Percentiles rank a stretch among this genome's conserved stretches.
Evolutionary conservation across 2,797 vertebrate genomes (phyloP).

Genomic region (Anguilla megastoma): DNA sequence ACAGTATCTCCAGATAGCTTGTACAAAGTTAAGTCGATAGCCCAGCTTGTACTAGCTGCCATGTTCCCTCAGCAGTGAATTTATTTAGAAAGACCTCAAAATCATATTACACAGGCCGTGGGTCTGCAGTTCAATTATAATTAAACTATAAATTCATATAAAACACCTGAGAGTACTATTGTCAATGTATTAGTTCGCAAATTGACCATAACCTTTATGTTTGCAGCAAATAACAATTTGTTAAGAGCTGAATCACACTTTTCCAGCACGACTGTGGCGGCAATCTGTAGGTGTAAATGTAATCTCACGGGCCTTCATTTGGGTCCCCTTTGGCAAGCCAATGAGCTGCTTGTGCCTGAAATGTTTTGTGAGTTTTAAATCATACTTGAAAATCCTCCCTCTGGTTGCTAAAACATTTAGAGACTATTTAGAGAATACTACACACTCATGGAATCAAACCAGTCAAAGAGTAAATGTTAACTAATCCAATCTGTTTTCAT

Average conservation of each 20-base stretch:
- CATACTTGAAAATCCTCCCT: background rate
- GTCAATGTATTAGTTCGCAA: background rate
- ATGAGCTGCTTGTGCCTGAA: background rate
- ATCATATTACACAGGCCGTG: background rate
- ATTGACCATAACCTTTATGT: background rate
- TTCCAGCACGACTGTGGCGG: background rate
- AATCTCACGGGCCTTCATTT: background rate
- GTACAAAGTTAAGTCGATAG: background rate
- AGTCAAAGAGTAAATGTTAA: background rate
- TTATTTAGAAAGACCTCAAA: background rate
- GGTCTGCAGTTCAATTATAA: background rate
- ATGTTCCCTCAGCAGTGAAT: background rate
- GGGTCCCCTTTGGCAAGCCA: background rate
- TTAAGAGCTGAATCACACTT: background rate
- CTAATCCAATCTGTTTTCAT: background rate
- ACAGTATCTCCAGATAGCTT: background rate
- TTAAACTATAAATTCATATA: background rate
- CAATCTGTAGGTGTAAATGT: background rate
- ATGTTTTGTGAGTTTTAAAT: background rate
- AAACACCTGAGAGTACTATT: background rate
- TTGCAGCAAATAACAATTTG: background rate
- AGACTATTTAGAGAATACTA: background rate
- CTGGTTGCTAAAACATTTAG: background rate
- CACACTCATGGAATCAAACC: background rate
- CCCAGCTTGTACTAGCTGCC: background rate